phyloP scores from a whole-genome alignment of 1,140 invertebrate species.

The Oreohelix idahoensis region DNA sequence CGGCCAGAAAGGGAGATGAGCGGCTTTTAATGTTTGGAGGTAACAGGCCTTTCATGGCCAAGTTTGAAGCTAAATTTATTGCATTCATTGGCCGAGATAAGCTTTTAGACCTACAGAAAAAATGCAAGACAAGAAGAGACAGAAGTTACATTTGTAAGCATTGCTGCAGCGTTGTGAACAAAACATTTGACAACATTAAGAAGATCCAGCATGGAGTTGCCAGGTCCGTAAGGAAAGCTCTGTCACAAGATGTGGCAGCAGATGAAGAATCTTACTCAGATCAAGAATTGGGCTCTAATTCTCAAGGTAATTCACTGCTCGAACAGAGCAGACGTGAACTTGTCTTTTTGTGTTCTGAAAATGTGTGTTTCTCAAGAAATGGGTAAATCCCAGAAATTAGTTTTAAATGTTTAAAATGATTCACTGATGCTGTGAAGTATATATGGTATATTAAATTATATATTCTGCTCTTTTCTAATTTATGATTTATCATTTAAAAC shows the following conservation, averaged over 20 bases:
- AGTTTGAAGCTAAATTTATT: conserved; percentile 18
- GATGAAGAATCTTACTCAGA: neutral
- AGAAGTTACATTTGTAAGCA: conserved; percentile 24
- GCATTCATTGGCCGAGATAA: conserved; percentile 17
- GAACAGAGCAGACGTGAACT: too few relatives aligned
- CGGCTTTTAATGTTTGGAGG: conserved; percentile 27
- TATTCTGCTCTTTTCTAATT: too few relatives aligned
- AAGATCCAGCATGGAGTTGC: conserved; percentile 20
- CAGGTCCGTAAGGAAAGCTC: conserved; percentile 16
- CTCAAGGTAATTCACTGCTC: neutral
- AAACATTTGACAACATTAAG: neutral
- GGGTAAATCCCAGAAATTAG: too few relatives aligned
- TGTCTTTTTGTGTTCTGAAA: too few relatives aligned
- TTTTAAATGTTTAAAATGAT: too few relatives aligned
- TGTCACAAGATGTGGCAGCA: neutral
- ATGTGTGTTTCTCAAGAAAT: too few relatives aligned
- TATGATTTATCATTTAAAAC: too few relatives aligned
- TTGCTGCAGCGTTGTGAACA: conserved; percentile 1
- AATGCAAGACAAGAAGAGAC: neutral
- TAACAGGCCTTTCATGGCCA: conserved; percentile 22
- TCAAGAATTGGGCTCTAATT: neutral
- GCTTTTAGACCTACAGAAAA: neutral
- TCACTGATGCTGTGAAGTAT: too few relatives aligned
- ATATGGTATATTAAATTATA: too few relatives aligned
- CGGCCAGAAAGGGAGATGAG: conserved; percentile 14